These are phyloP conservation scores for Galerucella calmariensis DNA, from an alignment of 2,888 invertebrate species.

Conservation along the genomic window DNA sequence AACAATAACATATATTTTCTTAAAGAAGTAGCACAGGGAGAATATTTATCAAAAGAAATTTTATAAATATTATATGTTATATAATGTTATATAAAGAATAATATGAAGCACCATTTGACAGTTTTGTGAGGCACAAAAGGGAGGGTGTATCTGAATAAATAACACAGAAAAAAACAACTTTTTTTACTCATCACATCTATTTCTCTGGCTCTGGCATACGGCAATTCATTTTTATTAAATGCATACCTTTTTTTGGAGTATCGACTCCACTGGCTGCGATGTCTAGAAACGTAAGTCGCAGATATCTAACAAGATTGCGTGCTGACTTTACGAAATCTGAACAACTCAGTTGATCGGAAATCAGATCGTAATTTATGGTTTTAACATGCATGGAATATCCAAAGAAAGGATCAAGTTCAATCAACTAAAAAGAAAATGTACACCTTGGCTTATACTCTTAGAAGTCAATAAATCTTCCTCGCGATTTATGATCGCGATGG, in stretches of 20 bases:
- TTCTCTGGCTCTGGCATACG: no score
- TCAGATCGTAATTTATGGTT: slow-evolving; percentile 1
- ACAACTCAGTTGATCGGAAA: slow-evolving; percentile 1
- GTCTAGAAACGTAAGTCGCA: neutral
- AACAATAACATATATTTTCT: no score
- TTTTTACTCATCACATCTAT: no score
- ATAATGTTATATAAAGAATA: no score
- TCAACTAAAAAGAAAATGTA: neutral
- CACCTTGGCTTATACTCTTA: neutral
- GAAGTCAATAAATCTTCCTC: neutral
- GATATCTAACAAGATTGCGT: slow-evolving; percentile 2
- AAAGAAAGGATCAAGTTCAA: neutral
- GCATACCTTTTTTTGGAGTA: neutral
- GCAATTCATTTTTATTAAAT: neutral
- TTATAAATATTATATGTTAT: no score
- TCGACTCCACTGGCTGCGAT: neutral
- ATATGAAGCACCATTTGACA: no score
- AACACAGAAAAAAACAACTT: no score
- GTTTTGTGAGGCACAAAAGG: no score
- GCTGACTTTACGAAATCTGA: neutral
- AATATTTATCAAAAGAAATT: no score
- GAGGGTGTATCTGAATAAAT: no score
- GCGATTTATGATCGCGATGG: neutral
- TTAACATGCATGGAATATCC: neutral
- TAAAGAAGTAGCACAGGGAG: no score